Evolutionary conservation across 1,140 invertebrate species (phyloP).

Genomic region (Papilio helenus): DNA sequence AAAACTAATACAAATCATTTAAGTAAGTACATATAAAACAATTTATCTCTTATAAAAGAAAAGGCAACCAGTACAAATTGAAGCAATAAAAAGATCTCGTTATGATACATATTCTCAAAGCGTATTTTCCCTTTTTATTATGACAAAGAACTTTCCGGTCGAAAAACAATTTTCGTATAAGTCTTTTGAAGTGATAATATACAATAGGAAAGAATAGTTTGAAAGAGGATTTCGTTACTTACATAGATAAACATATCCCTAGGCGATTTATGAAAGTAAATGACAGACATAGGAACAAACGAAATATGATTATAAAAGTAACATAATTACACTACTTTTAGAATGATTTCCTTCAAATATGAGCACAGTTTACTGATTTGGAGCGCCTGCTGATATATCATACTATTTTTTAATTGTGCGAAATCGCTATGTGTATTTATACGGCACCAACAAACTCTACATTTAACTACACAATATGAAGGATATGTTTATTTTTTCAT

Average conservation of each 20-base stretch:
- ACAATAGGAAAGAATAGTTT: not conserved
- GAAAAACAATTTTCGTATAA: constrained; percentile 9
- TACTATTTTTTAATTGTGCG: not conserved
- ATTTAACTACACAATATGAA: not conserved
- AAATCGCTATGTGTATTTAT: not conserved
- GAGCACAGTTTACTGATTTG: not conserved
- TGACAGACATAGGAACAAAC: not conserved
- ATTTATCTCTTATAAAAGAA: not conserved
- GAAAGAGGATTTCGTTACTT: not conserved
- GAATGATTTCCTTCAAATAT: too few species aligned
- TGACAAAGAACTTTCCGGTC: constrained; percentile 12
- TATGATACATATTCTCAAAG: constrained; percentile 9
- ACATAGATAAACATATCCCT: not conserved
- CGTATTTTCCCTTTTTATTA: constrained; percentile 20
- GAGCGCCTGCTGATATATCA: not conserved
- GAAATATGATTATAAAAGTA: not conserved
- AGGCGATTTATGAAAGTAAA: not conserved
- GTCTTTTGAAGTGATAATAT: constrained; percentile 12
- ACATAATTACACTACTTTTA: not conserved
- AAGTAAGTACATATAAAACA: not conserved
- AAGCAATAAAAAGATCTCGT: constrained; percentile 7
- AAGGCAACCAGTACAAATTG: not conserved
- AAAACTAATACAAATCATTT: not conserved
- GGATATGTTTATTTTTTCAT: too few species aligned
- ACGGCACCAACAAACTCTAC: not conserved